Evolutionary conservation across 2,113 vertebrate species (phyloP).

Genomic region (Eupsittula cactorum): DNA sequence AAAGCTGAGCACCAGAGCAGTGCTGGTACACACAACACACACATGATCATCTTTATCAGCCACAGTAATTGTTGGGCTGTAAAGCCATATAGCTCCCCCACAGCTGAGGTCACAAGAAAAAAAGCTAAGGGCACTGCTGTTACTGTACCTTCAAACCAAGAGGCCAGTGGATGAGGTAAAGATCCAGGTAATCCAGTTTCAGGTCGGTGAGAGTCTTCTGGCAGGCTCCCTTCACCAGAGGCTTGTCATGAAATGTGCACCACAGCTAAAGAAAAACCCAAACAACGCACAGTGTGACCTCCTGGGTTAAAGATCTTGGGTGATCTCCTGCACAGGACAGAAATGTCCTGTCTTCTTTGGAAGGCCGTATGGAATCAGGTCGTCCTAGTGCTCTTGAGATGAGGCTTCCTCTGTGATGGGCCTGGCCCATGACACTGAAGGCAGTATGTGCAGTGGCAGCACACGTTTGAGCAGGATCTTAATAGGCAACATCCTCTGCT

Average conservation of each 20-base stretch:
- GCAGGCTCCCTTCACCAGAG: constrained; percentile 82
- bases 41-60: fast-evolving
- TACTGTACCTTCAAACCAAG: constrained; percentile 87
- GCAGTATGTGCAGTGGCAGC: neutral
- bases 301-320: neutral
- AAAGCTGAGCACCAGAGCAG: neutral
- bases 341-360: neutral
- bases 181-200: constrained; percentile 89
- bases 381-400: neutral
- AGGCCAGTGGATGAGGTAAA: constrained; percentile 95
- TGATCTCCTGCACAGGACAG: neutral
- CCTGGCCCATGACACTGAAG: fast-evolving
- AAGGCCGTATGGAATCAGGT: fast-evolving
- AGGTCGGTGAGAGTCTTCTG: constrained; percentile 87
- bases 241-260: constrained; percentile 86
- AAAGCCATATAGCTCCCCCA: neutral
- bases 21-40: neutral
- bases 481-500: neutral
- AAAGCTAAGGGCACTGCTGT: neutral
- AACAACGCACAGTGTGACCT: neutral
- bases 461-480: neutral
- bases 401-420: no score
- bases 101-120: neutral
- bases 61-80: neutral
- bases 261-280: constrained; percentile 79